A percentile compares a stretch with the other conserved stretches of the same genome.
phyloP scores from a whole-genome alignment of 1,140 invertebrate species.

The Brachionus calyciflorus region DNA sequence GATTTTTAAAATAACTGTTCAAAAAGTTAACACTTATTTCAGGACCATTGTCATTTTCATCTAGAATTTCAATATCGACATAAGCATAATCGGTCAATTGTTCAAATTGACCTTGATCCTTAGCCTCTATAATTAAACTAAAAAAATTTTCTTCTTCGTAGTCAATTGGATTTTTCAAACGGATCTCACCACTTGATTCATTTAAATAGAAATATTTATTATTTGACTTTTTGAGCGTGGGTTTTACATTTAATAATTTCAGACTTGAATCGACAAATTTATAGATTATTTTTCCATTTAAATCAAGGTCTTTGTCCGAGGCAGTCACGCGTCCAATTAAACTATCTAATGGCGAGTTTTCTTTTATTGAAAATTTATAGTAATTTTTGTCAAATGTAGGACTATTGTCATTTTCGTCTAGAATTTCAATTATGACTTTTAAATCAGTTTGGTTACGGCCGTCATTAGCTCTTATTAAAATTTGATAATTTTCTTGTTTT shows the following conservation, averaged over 20 bases:
- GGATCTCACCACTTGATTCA: slow-evolving; percentile 15
- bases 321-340: slow-evolving; percentile 42
- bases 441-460: neutral
- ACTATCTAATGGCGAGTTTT: slow-evolving; percentile 6
- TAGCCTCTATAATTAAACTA: slow-evolving; percentile 12
- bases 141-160: slow-evolving; percentile 38
- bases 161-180: slow-evolving; percentile 18
- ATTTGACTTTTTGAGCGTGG: neutral
- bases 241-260: neutral
- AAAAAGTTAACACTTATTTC: slow-evolving; percentile 38
- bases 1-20: slow-evolving; percentile 19
- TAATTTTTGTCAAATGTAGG: slow-evolving; percentile 22
- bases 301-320: neutral
- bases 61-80: slow-evolving; percentile 12
- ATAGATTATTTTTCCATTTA: slow-evolving; percentile 24
- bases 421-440: neutral
- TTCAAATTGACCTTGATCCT: neutral
- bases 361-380: slow-evolving; percentile 19
- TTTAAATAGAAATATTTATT: slow-evolving; percentile 39
- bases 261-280: slow-evolving; percentile 7
- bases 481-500: neutral
- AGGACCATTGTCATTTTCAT: slow-evolving; percentile 41
- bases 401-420: slow-evolving; percentile 35
- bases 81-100: neutral
- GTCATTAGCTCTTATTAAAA: neutral